phyloP scores from a whole-genome alignment of 1,140 invertebrate species.

The Araneus ventricosus region DNA sequence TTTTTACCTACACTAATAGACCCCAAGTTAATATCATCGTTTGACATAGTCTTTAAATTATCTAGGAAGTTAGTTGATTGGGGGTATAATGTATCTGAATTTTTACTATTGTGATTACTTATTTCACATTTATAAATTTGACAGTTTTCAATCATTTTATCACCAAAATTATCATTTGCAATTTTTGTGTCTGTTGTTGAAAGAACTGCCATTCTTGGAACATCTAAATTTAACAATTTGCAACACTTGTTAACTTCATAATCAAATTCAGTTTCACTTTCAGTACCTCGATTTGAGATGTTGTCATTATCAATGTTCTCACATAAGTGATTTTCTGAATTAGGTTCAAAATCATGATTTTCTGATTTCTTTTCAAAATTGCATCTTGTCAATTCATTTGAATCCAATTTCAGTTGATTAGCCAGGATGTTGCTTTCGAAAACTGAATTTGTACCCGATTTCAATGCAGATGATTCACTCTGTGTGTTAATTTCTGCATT shows the following conservation, averaged over 20 bases:
- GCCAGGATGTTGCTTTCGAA: neutral
- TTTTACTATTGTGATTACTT: neutral
- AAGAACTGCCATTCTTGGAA: neutral
- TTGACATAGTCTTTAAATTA: neutral
- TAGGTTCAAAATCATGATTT: neutral
- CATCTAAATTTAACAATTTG: neutral
- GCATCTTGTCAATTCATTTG: neutral
- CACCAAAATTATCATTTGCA: neutral
- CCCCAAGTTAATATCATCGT: neutral
- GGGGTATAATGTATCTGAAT: neutral
- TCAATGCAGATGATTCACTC: neutral
- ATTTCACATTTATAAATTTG: neutral
- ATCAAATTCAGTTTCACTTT: slow-evolving; percentile 21
- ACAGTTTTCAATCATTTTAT: neutral
- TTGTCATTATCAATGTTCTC: neutral
- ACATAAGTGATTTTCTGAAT: neutral
- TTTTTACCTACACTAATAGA: neutral
- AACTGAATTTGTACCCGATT: neutral
- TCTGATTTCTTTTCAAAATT: neutral
- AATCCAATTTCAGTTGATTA: neutral
- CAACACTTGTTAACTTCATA: slow-evolving; percentile 27
- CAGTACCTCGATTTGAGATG: neutral
- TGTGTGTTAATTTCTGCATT: neutral
- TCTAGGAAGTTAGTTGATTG: neutral
- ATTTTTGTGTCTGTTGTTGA: neutral